Base-by-base conservation (phyloP, 2,113 vertebrate species). In the Tursiops truncatus region DNA sequence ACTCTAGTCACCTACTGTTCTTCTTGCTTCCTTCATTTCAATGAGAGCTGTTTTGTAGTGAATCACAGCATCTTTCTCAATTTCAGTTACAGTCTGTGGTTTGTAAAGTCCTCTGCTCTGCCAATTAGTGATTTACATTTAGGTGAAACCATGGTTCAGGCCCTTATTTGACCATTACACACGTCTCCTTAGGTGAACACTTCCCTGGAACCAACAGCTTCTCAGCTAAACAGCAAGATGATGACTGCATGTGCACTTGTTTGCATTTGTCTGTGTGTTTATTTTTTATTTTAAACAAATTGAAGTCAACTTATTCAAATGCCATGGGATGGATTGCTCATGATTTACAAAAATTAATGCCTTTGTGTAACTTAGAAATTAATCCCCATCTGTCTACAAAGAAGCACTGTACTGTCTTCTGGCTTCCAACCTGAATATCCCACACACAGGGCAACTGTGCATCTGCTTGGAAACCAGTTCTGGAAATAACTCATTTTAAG, bases 321-420 rank as follows among this genome's bases (percentile, higher is more conserved):
- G 82, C 60, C 93, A 89, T 93, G 90, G 56, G 36, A 89, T 93
- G 33, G 70, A 94, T 53, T 96, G 96, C 89, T 97, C 91, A 96
- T 91, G 85, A 82, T 97, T 97, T 97, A 97, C 65, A 90, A 96
- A 98, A 97, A 95, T 68, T 71, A 88, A 83, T 97, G 88, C 77
- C 38, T 96, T 94, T 95, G 86, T 67, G 63, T 96, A 47, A 77
- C 70, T 96, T 86, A 67, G 73, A 97, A 95, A 96, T 93, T 83
- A 96, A 96, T 97, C 80, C 62, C 89, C 93, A 97, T 95, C 96
- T 97, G 96, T 97, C 83, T 94, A n/a, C 67, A 97, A 86, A 98
- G 89, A 91, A 97, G 74, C 82, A 76, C 63, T 91, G 50, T 76
- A 17, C 90, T 96, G 81, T 95, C 47, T 97, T 83, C 70, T 95